phyloP scores from a whole-genome alignment of 1,140 invertebrate species.

The fruit fly (Drosophila melanogaster) region Release_6_plus_ISO1_MT NT_037436.4:5707001-5707500 shows the following conservation, averaged over 20 bases:
- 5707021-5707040: slow-evolving; percentile 8
- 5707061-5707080: slow-evolving; percentile 21
- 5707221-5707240: slow-evolving; percentile 12
- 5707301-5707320: not conserved
- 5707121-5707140: slow-evolving; percentile 24
- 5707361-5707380: not conserved
- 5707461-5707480: not conserved
- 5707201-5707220: slow-evolving; percentile 26
- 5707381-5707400: not conserved
- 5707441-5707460: no score
- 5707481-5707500: not conserved
- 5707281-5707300: slow-evolving; percentile 25
- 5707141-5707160: slow-evolving; percentile 8
- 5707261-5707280: not conserved
- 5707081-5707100: slow-evolving; percentile 18
- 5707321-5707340: not conserved
- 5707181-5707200: slow-evolving; percentile 29
- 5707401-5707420: not conserved
- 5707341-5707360: not conserved
- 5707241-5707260: not conserved
- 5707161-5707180: slow-evolving; percentile 21
- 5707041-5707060: slow-evolving; percentile 34
- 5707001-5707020: slow-evolving; percentile 12
- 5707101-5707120: slow-evolving; percentile 31
- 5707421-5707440: not conserved